phyloP scores from a whole-genome alignment of 2,113 vertebrate genomes.

The Python bivittatus region DNA sequence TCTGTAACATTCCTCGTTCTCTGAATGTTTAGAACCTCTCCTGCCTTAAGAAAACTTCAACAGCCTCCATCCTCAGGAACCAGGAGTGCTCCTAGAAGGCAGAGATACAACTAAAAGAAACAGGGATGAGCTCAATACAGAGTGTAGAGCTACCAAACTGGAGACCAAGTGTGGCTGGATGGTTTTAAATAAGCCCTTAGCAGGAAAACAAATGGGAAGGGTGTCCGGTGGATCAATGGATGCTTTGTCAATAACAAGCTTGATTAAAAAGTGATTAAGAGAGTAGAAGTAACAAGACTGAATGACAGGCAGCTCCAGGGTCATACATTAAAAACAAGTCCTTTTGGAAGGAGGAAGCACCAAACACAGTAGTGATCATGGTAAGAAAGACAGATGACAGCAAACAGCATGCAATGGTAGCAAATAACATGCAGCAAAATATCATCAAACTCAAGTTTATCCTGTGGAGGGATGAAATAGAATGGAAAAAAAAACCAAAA shows the following conservation, averaged over 20 bases:
- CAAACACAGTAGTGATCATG: neutral
- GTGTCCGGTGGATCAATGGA: neutral
- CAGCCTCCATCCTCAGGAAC: neutral
- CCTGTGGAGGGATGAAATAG: neutral
- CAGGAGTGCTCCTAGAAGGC: neutral
- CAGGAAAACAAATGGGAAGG: neutral
- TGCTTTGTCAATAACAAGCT: conserved; percentile 16
- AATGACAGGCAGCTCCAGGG: neutral
- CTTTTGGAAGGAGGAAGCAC: conserved; percentile 4
- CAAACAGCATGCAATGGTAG: neutral
- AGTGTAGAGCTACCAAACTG: neutral
- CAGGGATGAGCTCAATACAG: neutral
- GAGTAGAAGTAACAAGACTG: neutral
- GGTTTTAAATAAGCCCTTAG: conserved; percentile 21
- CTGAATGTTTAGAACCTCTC: neutral
- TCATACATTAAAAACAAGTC: neutral
- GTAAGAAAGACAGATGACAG: neutral
- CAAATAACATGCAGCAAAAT: neutral
- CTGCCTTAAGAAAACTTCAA: neutral
- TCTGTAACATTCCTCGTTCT: neutral
- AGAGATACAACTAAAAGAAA: neutral
- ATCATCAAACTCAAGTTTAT: neutral
- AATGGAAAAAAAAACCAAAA: neutral
- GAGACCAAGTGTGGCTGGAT: neutral
- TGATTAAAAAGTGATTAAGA: conserved; percentile 41